These are phyloP conservation scores for Prosopocoilus inquinatus DNA, from an alignment of 2,888 invertebrate genomes.

Conservation along the genomic window DNA sequence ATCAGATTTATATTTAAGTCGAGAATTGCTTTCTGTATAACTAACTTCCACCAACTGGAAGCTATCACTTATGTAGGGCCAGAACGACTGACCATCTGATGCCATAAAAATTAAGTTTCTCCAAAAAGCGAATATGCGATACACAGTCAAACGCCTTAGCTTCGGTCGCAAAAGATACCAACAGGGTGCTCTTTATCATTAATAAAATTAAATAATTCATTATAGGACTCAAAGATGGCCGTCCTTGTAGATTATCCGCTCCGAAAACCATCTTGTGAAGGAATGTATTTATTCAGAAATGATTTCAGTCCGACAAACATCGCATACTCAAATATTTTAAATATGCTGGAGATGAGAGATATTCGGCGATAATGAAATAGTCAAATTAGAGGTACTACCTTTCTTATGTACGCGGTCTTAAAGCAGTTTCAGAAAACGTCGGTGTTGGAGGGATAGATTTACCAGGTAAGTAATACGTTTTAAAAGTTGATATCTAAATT, in stretches of 20 bases:
- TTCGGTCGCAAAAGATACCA: background rate
- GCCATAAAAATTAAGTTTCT: background rate
- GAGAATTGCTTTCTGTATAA: background rate
- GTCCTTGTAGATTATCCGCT: background rate
- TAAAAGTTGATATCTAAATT: background rate
- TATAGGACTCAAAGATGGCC: background rate
- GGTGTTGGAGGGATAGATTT: background rate
- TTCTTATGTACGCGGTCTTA: background rate
- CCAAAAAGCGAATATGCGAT: background rate
- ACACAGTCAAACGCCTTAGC: constrained; percentile 5
- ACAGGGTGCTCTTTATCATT: background rate
- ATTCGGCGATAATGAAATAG: constrained; percentile 1
- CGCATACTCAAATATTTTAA: constrained; percentile 7
- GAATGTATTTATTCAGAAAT: background rate
- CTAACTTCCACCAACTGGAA: background rate
- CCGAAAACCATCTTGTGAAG: background rate
- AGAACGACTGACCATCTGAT: background rate
- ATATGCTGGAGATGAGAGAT: background rate
- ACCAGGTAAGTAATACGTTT: background rate
- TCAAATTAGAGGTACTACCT: background rate
- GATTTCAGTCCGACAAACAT: background rate
- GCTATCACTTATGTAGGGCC: background rate
- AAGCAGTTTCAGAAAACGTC: background rate
- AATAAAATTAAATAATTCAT: background rate
- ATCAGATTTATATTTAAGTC: too few species aligned